These are phyloP conservation scores for Ephialtes manifestator DNA, from an alignment of 2,888 invertebrate species.

Conservation along the genomic window DNA sequence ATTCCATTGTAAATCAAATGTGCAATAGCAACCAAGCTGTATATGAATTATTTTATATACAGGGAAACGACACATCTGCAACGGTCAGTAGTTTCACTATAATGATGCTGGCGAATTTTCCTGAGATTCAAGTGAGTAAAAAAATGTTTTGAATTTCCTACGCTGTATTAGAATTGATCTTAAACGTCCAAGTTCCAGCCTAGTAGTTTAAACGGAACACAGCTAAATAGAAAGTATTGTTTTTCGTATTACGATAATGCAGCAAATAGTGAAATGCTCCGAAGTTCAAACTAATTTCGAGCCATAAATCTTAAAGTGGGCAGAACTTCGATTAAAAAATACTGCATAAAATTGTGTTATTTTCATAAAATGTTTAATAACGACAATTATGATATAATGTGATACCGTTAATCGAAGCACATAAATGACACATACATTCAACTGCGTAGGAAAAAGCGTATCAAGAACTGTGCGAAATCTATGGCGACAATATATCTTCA, in stretches of 20 bases:
- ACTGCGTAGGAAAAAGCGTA: conserved; percentile 81
- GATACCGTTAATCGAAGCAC: background rate
- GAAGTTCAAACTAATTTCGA: too few species aligned
- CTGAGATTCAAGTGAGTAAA: conserved; percentile 74
- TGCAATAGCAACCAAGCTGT: conserved; percentile 84
- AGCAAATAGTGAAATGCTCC: too few species aligned
- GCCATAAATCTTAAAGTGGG: too few species aligned
- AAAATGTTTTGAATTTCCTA: too few species aligned
- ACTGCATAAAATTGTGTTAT: too few species aligned
- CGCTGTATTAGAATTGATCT: too few species aligned
- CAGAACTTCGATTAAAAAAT: too few species aligned
- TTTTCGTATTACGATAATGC: too few species aligned
- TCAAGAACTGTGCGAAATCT: conserved; percentile 83
- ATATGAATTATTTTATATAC: conserved; percentile 66
- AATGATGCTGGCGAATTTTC: conserved; percentile 74
- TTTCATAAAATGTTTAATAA: background rate
- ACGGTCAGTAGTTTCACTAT: conserved; percentile 72
- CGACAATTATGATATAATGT: too few species aligned
- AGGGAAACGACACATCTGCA: conserved; percentile 77
- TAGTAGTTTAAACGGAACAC: too few species aligned
- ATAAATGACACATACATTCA: background rate
- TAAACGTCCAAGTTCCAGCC: too few species aligned
- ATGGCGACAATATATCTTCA: conserved; percentile 50
- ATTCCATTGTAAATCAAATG: background rate
- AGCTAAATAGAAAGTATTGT: too few species aligned